These are phyloP conservation scores for Menura novaehollandiae DNA, from an alignment of 2,113 vertebrate species.

Conservation along the genomic window DNA sequence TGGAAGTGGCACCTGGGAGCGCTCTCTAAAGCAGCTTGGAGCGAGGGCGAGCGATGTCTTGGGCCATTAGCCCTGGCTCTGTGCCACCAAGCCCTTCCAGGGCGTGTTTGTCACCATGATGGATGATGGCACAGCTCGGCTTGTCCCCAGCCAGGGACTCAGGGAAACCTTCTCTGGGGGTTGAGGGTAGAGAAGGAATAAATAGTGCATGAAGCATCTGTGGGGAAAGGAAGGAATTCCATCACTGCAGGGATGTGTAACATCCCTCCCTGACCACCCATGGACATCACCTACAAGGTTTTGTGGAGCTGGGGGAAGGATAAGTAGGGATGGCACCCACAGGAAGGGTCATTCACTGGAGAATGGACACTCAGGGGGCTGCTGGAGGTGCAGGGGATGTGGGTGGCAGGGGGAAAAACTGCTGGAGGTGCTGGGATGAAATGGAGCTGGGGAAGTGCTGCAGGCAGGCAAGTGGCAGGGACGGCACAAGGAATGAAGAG, in stretches of 20 bases:
- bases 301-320: neutral
- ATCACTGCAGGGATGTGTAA: neutral
- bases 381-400: neutral
- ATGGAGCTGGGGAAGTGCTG: neutral
- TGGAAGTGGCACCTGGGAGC: neutral
- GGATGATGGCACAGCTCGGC: slow-evolving; percentile 36
- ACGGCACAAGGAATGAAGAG: neutral
- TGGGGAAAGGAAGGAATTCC: neutral
- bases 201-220: neutral
- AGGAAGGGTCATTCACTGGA: neutral
- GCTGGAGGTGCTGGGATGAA: neutral
- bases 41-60: neutral
- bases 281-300: accelerated
- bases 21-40: neutral
- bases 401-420: neutral
- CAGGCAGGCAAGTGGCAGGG: neutral
- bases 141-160: slow-evolving; percentile 1
- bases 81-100: slow-evolving; percentile 10
- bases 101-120: neutral
- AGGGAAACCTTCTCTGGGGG: neutral
- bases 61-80: slow-evolving; percentile 53
- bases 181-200: neutral
- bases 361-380: neutral
- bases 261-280: neutral
- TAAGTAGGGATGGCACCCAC: too few species aligned